Percentiles rank a stretch among this genome's conserved stretches.
Evolutionary conservation across 2,888 invertebrate genomes (phyloP).

Genomic region (Lasioglossum marginatum): DNA sequence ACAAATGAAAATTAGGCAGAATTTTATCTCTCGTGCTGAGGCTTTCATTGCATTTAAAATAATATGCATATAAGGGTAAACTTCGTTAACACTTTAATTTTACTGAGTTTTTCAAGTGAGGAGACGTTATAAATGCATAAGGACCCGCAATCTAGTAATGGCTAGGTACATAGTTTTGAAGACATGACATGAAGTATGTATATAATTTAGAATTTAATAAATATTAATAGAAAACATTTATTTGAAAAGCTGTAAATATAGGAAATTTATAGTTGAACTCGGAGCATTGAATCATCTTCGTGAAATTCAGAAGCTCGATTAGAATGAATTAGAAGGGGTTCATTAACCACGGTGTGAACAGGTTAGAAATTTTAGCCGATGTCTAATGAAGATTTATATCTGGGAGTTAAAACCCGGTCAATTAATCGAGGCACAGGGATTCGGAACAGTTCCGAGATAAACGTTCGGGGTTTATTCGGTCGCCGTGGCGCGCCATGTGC

Average conservation of each 20-base stretch:
- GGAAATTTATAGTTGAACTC: background rate
- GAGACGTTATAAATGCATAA: background rate
- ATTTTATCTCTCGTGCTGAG: background rate
- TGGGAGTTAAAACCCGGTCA: slow-evolving; percentile 36
- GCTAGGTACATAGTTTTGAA: background rate
- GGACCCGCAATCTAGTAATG: background rate
- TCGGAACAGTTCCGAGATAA: slow-evolving; percentile 45
- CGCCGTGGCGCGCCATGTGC: background rate
- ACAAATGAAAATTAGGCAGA: background rate
- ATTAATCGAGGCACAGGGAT: slow-evolving; percentile 43
- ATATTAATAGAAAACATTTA: background rate
- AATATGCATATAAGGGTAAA: background rate
- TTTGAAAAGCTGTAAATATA: background rate
- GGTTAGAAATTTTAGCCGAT: slow-evolving; percentile 41
- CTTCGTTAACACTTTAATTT: background rate
- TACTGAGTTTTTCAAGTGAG: background rate
- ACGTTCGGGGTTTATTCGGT: slow-evolving; percentile 23
- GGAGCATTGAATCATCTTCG: background rate
- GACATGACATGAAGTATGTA: too few relatives aligned
- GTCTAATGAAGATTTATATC: slow-evolving; percentile 55
- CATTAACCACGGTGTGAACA: slow-evolving; percentile 34
- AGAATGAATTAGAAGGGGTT: slow-evolving; percentile 23
- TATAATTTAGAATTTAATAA: background rate
- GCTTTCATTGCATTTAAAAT: background rate
- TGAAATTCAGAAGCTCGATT: slow-evolving; percentile 19